Evolutionary conservation across 2,797 vertebrate genomes (phyloP).

Genomic region (Clarias laeviceps): DNA sequence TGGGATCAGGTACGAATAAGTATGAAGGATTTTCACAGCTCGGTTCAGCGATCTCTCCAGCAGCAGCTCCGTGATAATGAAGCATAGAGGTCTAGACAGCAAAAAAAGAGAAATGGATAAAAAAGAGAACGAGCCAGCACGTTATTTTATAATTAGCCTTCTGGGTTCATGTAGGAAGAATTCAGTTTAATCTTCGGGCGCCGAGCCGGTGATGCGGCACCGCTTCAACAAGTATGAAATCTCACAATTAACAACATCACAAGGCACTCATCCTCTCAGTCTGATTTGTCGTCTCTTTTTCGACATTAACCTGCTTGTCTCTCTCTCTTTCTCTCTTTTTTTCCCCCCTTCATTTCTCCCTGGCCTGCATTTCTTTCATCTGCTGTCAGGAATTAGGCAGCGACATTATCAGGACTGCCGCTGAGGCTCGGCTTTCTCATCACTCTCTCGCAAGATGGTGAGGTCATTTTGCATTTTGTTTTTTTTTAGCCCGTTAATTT

Average conservation of each 20-base stretch:
- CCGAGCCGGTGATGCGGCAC: constrained; percentile 74
- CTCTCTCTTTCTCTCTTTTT: neutral
- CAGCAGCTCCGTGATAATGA: constrained; percentile 84
- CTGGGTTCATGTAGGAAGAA: constrained; percentile 75
- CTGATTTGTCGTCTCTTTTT: constrained; percentile 66
- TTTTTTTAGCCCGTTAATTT: constrained; percentile 38
- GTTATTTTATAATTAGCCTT: constrained; percentile 86
- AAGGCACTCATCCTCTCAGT: constrained; percentile 80
- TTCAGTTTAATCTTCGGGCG: constrained; percentile 78
- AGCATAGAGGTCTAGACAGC: constrained; percentile 70
- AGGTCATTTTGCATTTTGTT: constrained; percentile 34
- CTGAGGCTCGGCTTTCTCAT: constrained; percentile 29
- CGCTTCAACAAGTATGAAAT: constrained; percentile 81
- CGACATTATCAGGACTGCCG: constrained; percentile 38
- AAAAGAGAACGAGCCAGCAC: constrained; percentile 69
- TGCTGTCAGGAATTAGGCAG: constrained; percentile 29
- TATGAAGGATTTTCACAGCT: constrained; percentile 85
- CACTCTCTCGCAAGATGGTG: constrained; percentile 29
- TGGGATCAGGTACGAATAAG: constrained; percentile 78
- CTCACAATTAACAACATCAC: constrained; percentile 82
- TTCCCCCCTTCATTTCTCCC: neutral
- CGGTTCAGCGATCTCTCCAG: constrained; percentile 84
- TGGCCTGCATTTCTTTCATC: neutral
- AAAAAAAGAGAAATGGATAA: constrained; percentile 63
- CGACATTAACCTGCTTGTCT: constrained; percentile 56